These are phyloP conservation scores for Parnassius orleans DNA, from an alignment of 2,888 invertebrate species.

Conservation along the genomic window DNA sequence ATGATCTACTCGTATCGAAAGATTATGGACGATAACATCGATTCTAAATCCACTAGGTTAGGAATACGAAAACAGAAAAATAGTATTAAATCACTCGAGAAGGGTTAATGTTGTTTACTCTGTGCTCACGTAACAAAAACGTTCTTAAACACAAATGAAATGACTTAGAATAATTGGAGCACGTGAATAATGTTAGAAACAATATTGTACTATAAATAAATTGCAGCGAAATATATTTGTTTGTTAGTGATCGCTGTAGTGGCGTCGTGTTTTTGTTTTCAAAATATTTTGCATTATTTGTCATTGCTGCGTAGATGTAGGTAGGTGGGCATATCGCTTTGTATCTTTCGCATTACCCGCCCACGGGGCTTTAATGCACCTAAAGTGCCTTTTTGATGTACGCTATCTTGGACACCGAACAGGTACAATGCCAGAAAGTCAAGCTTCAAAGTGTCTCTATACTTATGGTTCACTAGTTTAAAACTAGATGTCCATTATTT, in stretches of 20 bases:
- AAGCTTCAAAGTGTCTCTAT: not conserved
- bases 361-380: constrained; percentile 28
- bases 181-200: too few species aligned
- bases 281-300: constrained; percentile 25
- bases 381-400: constrained; percentile 23
- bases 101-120: too few species aligned
- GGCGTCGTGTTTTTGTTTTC: constrained; percentile 7
- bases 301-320: constrained; percentile 29
- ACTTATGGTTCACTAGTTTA: not conserved
- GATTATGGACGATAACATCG: too few species aligned
- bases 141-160: not conserved
- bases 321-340: constrained; percentile 35
- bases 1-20: too few species aligned
- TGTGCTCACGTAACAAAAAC: too few species aligned
- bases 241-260: not conserved
- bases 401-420: constrained; percentile 2
- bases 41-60: too few species aligned
- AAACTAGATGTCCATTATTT: not conserved
- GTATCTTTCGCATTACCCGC: constrained; percentile 35
- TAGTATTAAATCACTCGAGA: too few species aligned
- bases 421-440: not conserved
- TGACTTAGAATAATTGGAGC: not conserved
- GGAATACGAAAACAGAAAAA: too few species aligned
- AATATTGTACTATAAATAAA: not conserved
- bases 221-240: not conserved